Base-by-base conservation (phyloP, 2,113 vertebrate genomes). In the Eptatretus burgeri region DNA sequence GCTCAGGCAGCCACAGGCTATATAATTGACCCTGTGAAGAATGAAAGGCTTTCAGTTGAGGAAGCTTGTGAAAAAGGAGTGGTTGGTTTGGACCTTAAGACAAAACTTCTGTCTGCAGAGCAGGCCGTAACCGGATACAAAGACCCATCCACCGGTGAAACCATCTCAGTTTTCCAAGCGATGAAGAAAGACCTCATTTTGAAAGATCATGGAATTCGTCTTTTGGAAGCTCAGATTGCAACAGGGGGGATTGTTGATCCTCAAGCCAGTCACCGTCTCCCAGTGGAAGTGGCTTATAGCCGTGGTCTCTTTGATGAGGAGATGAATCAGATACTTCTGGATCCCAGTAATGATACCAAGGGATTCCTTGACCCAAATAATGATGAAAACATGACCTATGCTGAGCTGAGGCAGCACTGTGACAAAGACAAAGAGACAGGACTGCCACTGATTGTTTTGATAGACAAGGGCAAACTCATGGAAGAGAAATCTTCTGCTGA, bases 341-440 rank as follows among this genome's bases (percentile, higher is more conserved):
- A 84, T 63, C 82, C 84, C 1, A 65, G 69, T 0, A 88, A 94
- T 0, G 85, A 93, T 71, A 76, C 78, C 69, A 88, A 84, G 71
- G 84, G 83, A 68, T 95, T 83, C 74, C 83, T 87, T 0, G 83
- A 95, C 67, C 88, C 88, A 69, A 93, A 88, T 75, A 89, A 82
- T 0, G 79, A 89, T 2, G 85, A 93, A 75, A 82, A 82, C 66
- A 73, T 93, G 11, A 87, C 82, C 2, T 95, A 96, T 72, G 49
- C 78, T 70, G 79, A 95, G 74, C 76, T 96, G 13, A 74, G 88
- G 74, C 73, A 76, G 62, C 77, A 80, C 51, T 94, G 88, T 0
- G 71, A 74, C 65, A 72, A 70, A 2, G 86, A 94, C 71, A 78
- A 81, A 0, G 78, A 82, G 50, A 87, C 84, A 0, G 77, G 78